These are phyloP conservation scores for Enteromius unitaeniatus DNA, from an alignment of 2,797 vertebrate genomes.

Conservation along the genomic window DNA sequence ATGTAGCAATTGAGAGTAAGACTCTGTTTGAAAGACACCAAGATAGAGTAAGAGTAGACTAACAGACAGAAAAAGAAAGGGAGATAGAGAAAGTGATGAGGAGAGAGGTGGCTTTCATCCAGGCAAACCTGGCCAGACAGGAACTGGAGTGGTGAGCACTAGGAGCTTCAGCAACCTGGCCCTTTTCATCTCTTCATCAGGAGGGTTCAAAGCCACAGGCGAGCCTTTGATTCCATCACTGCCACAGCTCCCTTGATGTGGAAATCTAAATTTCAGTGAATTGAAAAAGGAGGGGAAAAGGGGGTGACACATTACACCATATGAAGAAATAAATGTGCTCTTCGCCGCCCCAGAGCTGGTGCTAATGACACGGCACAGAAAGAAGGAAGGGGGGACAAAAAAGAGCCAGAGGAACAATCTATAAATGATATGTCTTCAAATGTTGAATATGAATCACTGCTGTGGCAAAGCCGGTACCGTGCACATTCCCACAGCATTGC, in stretches of 20 bases:
- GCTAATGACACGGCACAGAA: constrained; percentile 59
- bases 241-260: constrained; percentile 70
- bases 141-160: constrained; percentile 61
- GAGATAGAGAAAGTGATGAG: constrained; percentile 46
- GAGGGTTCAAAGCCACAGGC: constrained; percentile 75
- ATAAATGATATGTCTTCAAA: constrained; percentile 50
- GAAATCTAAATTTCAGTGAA: constrained; percentile 73
- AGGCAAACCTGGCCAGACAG: constrained; percentile 66
- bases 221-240: constrained; percentile 76
- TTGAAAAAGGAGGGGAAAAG: constrained; percentile 65
- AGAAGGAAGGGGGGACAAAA: constrained; percentile 29
- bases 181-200: constrained; percentile 79
- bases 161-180: constrained; percentile 59
- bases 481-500: background rate
- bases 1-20: constrained; percentile 27
- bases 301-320: constrained; percentile 67
- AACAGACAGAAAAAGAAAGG: constrained; percentile 38
- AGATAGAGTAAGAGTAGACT: constrained; percentile 22
- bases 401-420: constrained; percentile 41
- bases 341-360: constrained; percentile 50
- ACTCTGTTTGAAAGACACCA: constrained; percentile 30
- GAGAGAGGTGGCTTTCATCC: constrained; percentile 67
- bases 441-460: constrained; percentile 3
- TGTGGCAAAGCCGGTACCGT: background rate
- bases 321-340: constrained; percentile 69